These are phyloP conservation scores for Epinephelus cyanopodus DNA, from an alignment of 2,113 vertebrate genomes.

Conservation along the genomic window DNA sequence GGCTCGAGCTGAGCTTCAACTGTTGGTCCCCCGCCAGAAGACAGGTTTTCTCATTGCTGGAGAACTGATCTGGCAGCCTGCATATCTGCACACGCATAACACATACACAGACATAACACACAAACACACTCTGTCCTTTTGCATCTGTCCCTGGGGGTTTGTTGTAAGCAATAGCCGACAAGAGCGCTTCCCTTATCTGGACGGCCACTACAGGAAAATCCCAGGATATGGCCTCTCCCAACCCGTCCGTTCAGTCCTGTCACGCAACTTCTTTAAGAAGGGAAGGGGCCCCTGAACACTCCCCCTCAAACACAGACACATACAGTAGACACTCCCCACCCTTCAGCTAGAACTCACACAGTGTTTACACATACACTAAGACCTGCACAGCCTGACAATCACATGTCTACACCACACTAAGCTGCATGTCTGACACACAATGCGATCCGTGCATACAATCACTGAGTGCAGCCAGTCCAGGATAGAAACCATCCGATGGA, in stretches of 20 bases:
- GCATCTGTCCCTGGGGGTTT: constrained; percentile 29
- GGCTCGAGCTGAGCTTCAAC: background rate
- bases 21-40: constrained; percentile 25
- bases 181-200: constrained; percentile 77
- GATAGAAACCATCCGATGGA: background rate
- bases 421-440: constrained; percentile 14
- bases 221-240: constrained; percentile 78
- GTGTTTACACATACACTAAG: constrained; percentile 30
- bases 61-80: constrained; percentile 51
- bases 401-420: background rate
- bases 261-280: constrained; percentile 70
- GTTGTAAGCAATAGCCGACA: constrained; percentile 68
- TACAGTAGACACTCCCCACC: background rate
- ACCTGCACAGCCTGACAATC: constrained; percentile 18
- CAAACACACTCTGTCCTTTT: constrained; percentile 18
- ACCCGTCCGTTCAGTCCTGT: constrained; percentile 68
- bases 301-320: constrained; percentile 28
- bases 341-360: constrained; percentile 20
- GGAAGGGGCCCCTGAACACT: constrained; percentile 36
- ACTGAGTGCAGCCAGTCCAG: background rate
- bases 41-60: constrained; percentile 54
- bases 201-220: constrained; percentile 76
- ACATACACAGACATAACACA: constrained; percentile 18
- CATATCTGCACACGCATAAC: constrained; percentile 12
- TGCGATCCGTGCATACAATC: background rate